These are phyloP conservation scores for Parnassius apollo DNA, from an alignment of 2,888 invertebrate genomes.

Conservation along the genomic window DNA sequence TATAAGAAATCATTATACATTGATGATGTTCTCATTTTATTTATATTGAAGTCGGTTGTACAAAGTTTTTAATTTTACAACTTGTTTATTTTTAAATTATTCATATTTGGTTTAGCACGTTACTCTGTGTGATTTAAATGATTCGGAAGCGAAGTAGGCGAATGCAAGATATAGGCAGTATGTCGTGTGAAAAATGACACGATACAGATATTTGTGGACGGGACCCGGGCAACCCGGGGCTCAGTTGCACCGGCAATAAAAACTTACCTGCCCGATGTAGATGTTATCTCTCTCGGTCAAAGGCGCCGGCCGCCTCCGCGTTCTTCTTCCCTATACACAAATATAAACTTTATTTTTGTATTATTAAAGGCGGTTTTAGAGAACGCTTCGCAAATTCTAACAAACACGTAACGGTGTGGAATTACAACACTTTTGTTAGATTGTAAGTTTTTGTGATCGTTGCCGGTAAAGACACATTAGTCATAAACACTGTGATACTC, in stretches of 20 bases:
- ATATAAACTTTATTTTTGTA: conserved; percentile 35
- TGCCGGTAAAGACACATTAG: conserved; percentile 60
- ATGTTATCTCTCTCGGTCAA: conserved; percentile 75
- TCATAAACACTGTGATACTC: conserved; percentile 47
- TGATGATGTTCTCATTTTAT: too few relatives aligned
- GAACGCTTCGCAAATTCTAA: conserved; percentile 34
- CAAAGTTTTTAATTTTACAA: too few relatives aligned
- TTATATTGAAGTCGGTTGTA: too few relatives aligned
- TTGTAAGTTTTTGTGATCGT: conserved; percentile 73
- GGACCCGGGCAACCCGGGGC: conserved; percentile 36
- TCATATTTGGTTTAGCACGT: too few relatives aligned
- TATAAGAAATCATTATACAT: too few relatives aligned
- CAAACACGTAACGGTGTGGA: conserved; percentile 72
- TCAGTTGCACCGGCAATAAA: conserved; percentile 55
- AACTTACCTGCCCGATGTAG: conserved; percentile 76
- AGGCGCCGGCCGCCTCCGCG: conserved; percentile 65
- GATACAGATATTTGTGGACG: conserved; percentile 37
- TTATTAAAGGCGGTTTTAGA: conserved; percentile 30
- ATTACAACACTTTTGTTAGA: conserved; percentile 76
- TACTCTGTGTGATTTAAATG: too few relatives aligned
- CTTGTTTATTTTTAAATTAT: too few relatives aligned
- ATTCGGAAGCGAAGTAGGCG: conserved; percentile 2
- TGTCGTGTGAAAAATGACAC: conserved; percentile 24
- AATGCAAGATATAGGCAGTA: conserved; percentile 2
- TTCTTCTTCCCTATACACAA: conserved; percentile 27